phyloP scores from a whole-genome alignment of 2,113 vertebrate species.

The Polypterus bichir region DNA sequence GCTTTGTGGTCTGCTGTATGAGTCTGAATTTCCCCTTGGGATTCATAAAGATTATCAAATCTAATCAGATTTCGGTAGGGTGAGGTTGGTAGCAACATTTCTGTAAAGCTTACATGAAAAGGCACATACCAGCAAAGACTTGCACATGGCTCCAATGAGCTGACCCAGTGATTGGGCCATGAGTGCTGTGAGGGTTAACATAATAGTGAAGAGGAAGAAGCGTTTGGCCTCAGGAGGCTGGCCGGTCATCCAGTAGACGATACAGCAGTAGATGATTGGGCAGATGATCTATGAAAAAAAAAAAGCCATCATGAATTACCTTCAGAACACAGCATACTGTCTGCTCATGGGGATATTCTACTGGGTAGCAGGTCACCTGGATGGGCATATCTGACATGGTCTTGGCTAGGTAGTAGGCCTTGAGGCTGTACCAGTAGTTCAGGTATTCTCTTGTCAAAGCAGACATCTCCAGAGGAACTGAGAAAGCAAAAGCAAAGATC shows the following conservation, averaged over 20 bases:
- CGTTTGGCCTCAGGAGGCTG: conserved; percentile 79
- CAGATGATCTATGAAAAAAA: conserved; percentile 64
- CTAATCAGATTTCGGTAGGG: too few relatives aligned
- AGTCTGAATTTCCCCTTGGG: too few relatives aligned
- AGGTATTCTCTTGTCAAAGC: conserved; percentile 91
- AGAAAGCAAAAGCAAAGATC: background rate
- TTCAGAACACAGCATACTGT: background rate
- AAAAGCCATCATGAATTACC: background rate
- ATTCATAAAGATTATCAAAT: too few relatives aligned
- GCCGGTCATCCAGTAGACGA: conserved; percentile 98
- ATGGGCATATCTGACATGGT: conserved; percentile 93
- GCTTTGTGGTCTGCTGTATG: too few relatives aligned
- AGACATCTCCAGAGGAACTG: conserved; percentile 91
- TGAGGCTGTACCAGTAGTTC: conserved; percentile 98
- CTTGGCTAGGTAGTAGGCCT: conserved; percentile 92
- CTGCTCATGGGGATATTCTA: too few relatives aligned
- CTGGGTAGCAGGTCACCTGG: conserved; percentile 56
- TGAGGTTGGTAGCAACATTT: too few relatives aligned
- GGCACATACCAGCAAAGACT: conserved; percentile 71
- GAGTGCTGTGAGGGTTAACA: conserved; percentile 79
- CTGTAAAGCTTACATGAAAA: background rate
- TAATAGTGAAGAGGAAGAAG: conserved; percentile 85
- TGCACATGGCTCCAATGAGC: conserved; percentile 89
- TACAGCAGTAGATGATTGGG: conserved; percentile 88
- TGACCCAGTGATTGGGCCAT: conserved; percentile 91